phyloP scores from a whole-genome alignment of 2,888 invertebrate genomes.

The Hirudinaria manillensis region DNA sequence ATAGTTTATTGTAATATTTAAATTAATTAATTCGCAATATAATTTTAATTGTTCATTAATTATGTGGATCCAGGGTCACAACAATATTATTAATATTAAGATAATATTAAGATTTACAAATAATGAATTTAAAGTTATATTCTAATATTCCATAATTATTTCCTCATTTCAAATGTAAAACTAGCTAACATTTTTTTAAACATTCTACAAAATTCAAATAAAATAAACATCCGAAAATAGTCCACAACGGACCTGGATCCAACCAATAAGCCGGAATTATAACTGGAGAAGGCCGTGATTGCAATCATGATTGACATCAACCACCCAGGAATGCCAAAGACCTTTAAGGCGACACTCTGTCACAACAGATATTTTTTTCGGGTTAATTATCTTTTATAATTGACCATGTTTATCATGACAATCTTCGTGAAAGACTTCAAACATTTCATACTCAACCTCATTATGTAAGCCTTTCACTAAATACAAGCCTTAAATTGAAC shows the following conservation, averaged over 20 bases:
- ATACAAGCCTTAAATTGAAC: background rate
- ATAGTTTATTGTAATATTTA: no score
- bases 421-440: no score
- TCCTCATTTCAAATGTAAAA: no score
- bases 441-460: no score
- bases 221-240: no score
- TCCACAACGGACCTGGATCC: conserved; percentile 34
- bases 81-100: background rate
- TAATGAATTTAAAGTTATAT: no score
- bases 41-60: background rate
- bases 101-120: background rate
- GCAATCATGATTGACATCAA: conserved; percentile 44
- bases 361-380: background rate
- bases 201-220: no score
- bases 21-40: background rate
- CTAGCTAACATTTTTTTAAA: no score
- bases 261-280: conserved; percentile 36
- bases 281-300: conserved; percentile 34
- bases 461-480: no score
- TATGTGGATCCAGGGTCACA: background rate
- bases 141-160: no score
- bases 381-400: background rate
- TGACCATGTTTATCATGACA: no score
- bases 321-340: conserved; percentile 35
- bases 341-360: conserved; percentile 12